Evolutionary conservation across 2,797 vertebrate species (phyloP), one percentile per base, ranked within the genome.

Genomic region (Psittacula derbiana): DNA sequence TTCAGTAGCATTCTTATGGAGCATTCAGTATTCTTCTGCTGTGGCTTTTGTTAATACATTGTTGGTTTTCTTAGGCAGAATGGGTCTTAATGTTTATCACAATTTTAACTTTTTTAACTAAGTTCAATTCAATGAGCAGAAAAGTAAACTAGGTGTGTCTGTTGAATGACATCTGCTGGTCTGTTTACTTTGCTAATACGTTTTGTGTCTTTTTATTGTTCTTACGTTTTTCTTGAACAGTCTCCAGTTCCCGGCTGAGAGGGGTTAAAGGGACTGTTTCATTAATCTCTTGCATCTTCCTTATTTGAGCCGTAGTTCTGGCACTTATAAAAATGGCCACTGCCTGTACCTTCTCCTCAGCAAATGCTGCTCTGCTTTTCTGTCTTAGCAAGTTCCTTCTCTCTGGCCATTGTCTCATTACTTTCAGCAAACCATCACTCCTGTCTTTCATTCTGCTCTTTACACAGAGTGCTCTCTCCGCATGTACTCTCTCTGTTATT

Each of bases 1-100:
- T 66, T 88, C 86, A 97, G 75, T 88, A 92, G 90, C 43, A 72
- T 88, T 91, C 62, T 46, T 90, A 69, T n/a, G 53, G 73, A 90
- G 70, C 53, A 87, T 73, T 95, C 88, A 90, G 55, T 78, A 62
- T 80, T 91, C 38, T 78, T n/a, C 62, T 80, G 81, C 79, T 82
- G 62, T 41, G 36, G 53, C 8, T 93, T 87, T 69, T 83, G 19
- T 75, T 89, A 80, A 74, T 75, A 72, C 24, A 78, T 65, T 92
- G 41, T 69, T 91, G 33, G 36, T 90, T 95, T 93, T 89, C 81
- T 92, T 90, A 65, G 46, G 33, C 84, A 80, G 57, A 70, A 71
- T 50, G 49, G 30, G 17, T 58, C 61, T 91, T 93, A 78, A 33
- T 82, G 71, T 74, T 87, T 89, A 36, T 72, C 57, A 71, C 71